Conservation (phyloP, 2,797 vertebrate species). For the Anguilla marmorata region DNA sequence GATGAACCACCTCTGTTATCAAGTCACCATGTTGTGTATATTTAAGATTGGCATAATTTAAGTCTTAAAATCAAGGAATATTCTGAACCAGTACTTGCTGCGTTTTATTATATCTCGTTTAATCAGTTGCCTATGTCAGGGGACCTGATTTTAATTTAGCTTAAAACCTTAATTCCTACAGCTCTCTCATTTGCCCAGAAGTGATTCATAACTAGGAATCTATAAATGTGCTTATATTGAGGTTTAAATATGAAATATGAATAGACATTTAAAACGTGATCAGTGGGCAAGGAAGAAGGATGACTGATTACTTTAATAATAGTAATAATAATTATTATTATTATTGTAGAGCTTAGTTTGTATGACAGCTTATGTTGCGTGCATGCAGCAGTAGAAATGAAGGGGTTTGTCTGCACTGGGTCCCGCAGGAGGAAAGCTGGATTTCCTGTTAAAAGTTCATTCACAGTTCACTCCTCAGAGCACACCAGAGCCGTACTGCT, state of each 20-base stretch:
- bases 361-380: neutral
- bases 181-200: neutral
- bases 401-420: slow-evolving; percentile 8
- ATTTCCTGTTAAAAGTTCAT: slow-evolving; percentile 31
- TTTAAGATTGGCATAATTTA: neutral
- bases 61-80: neutral
- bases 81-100: neutral
- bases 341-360: neutral
- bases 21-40: neutral
- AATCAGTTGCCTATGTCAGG: neutral
- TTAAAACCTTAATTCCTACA: neutral
- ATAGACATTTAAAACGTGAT: neutral
- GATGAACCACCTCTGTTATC: neutral
- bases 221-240: neutral
- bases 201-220: neutral
- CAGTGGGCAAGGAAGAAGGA: neutral
- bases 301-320: neutral
- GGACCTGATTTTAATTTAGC: neutral
- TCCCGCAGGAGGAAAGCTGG: slow-evolving; percentile 28
- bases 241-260: neutral
- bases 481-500: neutral
- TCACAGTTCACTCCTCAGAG: neutral
- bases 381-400: slow-evolving; percentile 6
- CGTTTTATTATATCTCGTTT: neutral
- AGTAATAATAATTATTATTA: neutral